These are phyloP conservation scores for Arnoldichthys spilopterus DNA, from an alignment of 2,797 vertebrate genomes.

Conservation along the genomic window DNA sequence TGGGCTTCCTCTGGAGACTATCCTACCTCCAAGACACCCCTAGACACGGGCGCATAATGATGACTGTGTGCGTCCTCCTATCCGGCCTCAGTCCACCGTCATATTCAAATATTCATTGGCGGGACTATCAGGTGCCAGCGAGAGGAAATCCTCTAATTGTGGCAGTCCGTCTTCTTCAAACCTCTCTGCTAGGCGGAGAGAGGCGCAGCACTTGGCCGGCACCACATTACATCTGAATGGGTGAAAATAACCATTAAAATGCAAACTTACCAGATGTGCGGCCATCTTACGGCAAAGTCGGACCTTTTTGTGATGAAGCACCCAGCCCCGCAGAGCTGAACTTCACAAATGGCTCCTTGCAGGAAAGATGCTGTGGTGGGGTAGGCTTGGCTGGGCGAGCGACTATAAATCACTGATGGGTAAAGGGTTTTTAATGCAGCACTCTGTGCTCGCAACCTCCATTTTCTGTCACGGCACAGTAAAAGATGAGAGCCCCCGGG, in stretches of 20 bases:
- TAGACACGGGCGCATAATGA: slow-evolving; percentile 55
- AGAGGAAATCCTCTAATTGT: slow-evolving; percentile 75
- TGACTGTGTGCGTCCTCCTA: slow-evolving; percentile 24
- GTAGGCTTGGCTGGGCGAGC: slow-evolving; percentile 63
- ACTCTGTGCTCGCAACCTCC: slow-evolving; percentile 81
- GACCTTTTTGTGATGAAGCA: slow-evolving; percentile 64
- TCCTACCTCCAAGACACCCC: slow-evolving; percentile 26
- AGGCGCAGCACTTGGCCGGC: slow-evolving; percentile 34
- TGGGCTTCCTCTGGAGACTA: slow-evolving; percentile 25
- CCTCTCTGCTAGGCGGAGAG: slow-evolving; percentile 22
- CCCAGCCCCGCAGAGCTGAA: slow-evolving; percentile 57
- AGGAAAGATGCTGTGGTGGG: slow-evolving; percentile 75
- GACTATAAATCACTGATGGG: slow-evolving; percentile 85
- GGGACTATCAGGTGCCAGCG: slow-evolving; percentile 70
- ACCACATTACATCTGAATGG: slow-evolving; percentile 48
- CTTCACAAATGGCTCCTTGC: slow-evolving; percentile 63
- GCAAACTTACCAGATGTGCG: slow-evolving; percentile 74
- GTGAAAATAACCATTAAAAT: slow-evolving; percentile 75
- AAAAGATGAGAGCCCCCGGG: slow-evolving; percentile 85
- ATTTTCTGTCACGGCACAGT: slow-evolving; percentile 85
- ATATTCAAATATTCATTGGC: slow-evolving; percentile 71
- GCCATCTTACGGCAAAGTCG: slow-evolving; percentile 52
- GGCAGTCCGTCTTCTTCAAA: slow-evolving; percentile 70
- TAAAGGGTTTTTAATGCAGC: slow-evolving; percentile 89
- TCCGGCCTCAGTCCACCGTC: slow-evolving; percentile 57